Base-by-base conservation (phyloP, 2,888 invertebrate genomes). In the Notodonta ziczac region DNA sequence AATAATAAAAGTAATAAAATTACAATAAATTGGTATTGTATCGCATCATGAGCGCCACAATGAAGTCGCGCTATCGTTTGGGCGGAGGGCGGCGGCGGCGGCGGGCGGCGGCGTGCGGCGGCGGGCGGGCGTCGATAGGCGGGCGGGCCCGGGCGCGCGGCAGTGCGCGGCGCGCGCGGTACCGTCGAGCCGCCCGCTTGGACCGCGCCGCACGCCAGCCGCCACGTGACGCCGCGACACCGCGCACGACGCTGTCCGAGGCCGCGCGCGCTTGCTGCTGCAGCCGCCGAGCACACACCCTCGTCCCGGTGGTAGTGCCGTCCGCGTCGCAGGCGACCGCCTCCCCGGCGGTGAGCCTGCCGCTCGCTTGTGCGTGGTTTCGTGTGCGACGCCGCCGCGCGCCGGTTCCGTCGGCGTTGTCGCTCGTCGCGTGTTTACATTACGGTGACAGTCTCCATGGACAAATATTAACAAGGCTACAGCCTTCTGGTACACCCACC, bases 121-220 rank as follows among this genome's bases (percentile, higher is more conserved):
- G 65, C 69, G 61, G 57, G 58, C 65, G 69, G 59, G 67, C 55
- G 66, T 55, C 55, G 55, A 48, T 59, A 35, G 39, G 50, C 46
- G 54, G 58, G 62, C 56, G 59, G 62, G 62, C 71, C 24, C 24
- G 61, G 69, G 67, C 58, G 68, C 64, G 76, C 81, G 83, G 86
- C 90, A 89, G 90, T 89, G 89, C 86, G 86, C 87, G 89, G 87
- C 88, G 91, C 88, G 89, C 88, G 88, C 85, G 84, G 82, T 73
- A 73, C 78, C 81, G 82, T 82, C 75, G 74, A 83, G 83, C 80
- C 85, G 88, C 80, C 77, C 73, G 70, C 77, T 63, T 62, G 72
- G 72, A 57, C 72, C 77, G 76, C 74, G 75, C 74, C 74, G 72
- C 77, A 65, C 62, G 63, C 69, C 62, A 69, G 70, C 65, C 71